phyloP scores from a whole-genome alignment of 2,888 invertebrate genomes.

The Hirtodrosophila trivittata region DNA sequence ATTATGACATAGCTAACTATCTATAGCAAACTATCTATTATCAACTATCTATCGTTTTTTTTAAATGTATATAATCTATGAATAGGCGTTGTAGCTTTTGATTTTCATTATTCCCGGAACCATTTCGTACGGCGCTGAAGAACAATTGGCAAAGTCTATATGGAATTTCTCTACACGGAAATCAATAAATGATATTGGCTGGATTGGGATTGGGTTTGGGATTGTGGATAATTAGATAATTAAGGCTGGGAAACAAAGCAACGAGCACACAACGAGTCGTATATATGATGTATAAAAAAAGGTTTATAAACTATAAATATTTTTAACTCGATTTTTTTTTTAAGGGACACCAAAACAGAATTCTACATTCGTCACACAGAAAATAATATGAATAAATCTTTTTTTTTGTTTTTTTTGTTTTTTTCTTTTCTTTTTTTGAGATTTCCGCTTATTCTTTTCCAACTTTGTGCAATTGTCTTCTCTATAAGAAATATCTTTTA shows the following conservation, averaged over 20 bases:
- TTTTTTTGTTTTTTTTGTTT: constrained; percentile 22
- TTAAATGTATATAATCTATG: constrained; percentile 19
- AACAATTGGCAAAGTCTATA: constrained; percentile 65
- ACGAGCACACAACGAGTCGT: constrained; percentile 34
- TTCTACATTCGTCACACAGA: constrained; percentile 71
- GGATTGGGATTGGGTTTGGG: neutral
- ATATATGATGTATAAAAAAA: neutral
- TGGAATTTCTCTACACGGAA: constrained; percentile 51
- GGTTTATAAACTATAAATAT: too few relatives aligned
- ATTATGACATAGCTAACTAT: constrained; percentile 80
- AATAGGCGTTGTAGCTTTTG: constrained; percentile 66
- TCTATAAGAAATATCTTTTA: constrained; percentile 23
- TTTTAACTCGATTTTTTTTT: too few relatives aligned
- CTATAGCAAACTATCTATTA: constrained; percentile 84
- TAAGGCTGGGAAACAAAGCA: constrained; percentile 34
- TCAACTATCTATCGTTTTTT: neutral
- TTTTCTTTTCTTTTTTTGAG: constrained; percentile 25
- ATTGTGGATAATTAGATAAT: neutral
- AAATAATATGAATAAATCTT: constrained; percentile 76
- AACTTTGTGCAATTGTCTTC: constrained; percentile 70
- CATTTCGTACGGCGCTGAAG: constrained; percentile 66
- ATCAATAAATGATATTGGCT: constrained; percentile 24
- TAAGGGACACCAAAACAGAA: constrained; percentile 84
- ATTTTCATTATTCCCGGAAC: constrained; percentile 51
- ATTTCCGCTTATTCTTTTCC: constrained; percentile 73